Percentiles rank a stretch among this genome's conserved stretches.
Evolutionary conservation across 2,113 vertebrate genomes (phyloP).

Genomic region (Brachyhypopomus occidentalis): DNA sequence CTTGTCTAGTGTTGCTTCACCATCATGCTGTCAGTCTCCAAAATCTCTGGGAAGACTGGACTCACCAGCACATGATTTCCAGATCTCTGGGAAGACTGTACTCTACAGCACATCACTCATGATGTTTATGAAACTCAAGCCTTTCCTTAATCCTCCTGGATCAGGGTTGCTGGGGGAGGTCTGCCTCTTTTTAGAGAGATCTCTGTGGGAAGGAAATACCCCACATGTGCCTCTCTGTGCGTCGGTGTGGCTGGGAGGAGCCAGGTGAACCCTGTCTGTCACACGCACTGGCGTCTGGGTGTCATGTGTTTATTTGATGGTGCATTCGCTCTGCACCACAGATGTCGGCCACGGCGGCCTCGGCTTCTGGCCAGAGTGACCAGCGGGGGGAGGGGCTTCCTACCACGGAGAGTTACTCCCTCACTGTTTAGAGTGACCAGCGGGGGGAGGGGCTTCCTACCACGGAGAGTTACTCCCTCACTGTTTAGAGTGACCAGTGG

Average conservation of each 20-base stretch:
- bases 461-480: too few relatives aligned
- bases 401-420: too few relatives aligned
- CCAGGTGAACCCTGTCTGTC: slow-evolving; percentile 31
- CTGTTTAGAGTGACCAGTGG: background rate
- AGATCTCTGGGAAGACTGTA: background rate
- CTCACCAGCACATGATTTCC: background rate
- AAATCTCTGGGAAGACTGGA: background rate
- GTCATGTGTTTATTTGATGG: slow-evolving; percentile 54
- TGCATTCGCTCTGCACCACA: slow-evolving; percentile 41
- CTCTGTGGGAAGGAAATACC: slow-evolving; percentile 28
- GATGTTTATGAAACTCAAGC: slow-evolving; percentile 31
- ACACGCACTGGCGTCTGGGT: slow-evolving; percentile 44
- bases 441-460: too few relatives aligned
- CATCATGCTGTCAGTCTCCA: background rate
- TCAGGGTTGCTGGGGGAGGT: slow-evolving; percentile 9
- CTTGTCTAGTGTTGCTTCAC: background rate
- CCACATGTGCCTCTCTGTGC: background rate
- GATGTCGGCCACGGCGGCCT: slow-evolving; percentile 32
- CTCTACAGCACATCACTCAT: background rate
- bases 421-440: background rate
- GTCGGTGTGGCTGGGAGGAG: background rate
- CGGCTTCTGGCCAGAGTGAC: background rate
- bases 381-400: slow-evolving; percentile 28
- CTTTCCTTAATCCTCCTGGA: slow-evolving; percentile 19
- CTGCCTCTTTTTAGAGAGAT: background rate